Conservation (phyloP, 2,888 invertebrate genomes). For the Hoplodrina blanda region DNA sequence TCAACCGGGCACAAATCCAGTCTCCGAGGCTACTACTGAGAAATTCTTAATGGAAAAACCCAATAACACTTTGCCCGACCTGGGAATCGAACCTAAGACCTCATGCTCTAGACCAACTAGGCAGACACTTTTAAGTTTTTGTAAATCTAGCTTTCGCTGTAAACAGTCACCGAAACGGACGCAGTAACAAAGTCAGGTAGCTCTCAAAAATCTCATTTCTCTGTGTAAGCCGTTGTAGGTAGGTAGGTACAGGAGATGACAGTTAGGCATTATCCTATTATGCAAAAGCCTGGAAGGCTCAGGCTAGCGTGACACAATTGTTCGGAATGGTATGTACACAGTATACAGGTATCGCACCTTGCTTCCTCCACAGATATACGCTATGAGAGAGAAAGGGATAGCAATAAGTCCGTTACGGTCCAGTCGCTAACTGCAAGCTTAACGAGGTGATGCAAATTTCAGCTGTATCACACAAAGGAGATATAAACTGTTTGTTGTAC, state of each 20-base stretch:
- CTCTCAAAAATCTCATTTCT: slow-evolving; percentile 52
- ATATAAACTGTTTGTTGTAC: slow-evolving; percentile 61
- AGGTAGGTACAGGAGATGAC: slow-evolving; percentile 61
- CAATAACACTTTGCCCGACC: too few relatives aligned
- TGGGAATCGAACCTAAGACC: too few relatives aligned
- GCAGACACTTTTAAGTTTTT: slow-evolving; percentile 16
- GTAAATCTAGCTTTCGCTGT: slow-evolving; percentile 24
- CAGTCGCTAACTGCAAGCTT: slow-evolving; percentile 50
- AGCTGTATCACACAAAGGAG: slow-evolving; percentile 63
- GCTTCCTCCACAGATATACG: slow-evolving; percentile 20
- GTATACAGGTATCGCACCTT: slow-evolving; percentile 26
- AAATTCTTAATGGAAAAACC: too few relatives aligned
- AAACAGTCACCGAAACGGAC: slow-evolving; percentile 16
- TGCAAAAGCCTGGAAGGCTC: slow-evolving; percentile 64
- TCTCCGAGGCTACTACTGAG: too few relatives aligned
- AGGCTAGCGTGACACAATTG: slow-evolving; percentile 66
- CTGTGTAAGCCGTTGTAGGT: slow-evolving; percentile 59
- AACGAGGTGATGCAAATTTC: slow-evolving; percentile 69
- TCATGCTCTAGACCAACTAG: too few relatives aligned
- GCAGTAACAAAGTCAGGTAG: slow-evolving; percentile 37
- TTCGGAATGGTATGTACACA: slow-evolving; percentile 44
- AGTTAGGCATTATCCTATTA: slow-evolving; percentile 71
- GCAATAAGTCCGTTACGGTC: slow-evolving; percentile 36
- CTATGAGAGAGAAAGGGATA: slow-evolving; percentile 32
- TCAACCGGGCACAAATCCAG: too few relatives aligned